Base-by-base conservation (phyloP, 2,113 vertebrate species). In the Stegastes partitus region DNA sequence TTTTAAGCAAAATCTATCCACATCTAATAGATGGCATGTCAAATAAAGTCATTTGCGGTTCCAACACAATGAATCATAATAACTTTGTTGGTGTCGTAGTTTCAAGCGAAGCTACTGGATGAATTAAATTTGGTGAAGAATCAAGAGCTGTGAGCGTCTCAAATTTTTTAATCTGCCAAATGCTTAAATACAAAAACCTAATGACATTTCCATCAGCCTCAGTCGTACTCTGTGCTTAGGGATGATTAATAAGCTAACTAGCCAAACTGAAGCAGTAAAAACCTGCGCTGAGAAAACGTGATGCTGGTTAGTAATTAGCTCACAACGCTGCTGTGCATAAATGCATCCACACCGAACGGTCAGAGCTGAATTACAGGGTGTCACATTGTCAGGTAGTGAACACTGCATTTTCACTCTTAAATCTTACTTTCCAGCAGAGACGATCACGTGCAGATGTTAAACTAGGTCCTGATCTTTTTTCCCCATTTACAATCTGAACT, bases 401-500 rank as follows among this genome's bases (percentile, higher is more conserved):
- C 37, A 0, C 25, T 49, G 50, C 19, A 10, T 61, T 58, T 81
- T 19, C 49, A 0, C 21, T 11, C 16, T 19, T 11, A 5, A 1
- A 44, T 26, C 11, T 15, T n/a, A 1, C 10, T 26, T n/a, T 76
- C 12, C 45, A 14, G 23, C 37, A 53, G 11, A 4, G 26, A 53
- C 7, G 18, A 64, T 59, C 22, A 63, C 34, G 21, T 22, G 39
- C 21, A 56, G 21, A 74, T 62, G 44, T 42, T 67, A 23, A 68
- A 74, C 53, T 18, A 15, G 37, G 7, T 37, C 57, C 61, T 12
- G 47, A 14, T 66, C 14, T 22, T 62, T 37, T 54, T 26, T 49
- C 12, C n/a, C 1, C 19, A 26, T 73, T 56, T 64, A 11, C 54
- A 49, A 23, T 54, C 26, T 72, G 44, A 71, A 74, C 54, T 64